These are phyloP conservation scores for Trachemys scripta DNA, from an alignment of 2,113 vertebrate species.

Conservation along the genomic window DNA sequence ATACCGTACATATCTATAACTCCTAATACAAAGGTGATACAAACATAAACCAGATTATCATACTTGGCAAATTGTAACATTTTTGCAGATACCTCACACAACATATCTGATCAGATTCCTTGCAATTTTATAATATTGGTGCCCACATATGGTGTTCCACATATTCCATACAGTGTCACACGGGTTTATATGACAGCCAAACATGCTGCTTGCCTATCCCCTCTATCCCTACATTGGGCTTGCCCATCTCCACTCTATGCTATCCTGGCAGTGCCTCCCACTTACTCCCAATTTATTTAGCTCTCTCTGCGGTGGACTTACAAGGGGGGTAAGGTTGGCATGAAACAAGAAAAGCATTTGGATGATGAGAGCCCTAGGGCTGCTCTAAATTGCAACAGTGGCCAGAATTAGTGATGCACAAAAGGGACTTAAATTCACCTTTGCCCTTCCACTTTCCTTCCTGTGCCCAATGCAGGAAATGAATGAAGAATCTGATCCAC, in stretches of 20 bases:
- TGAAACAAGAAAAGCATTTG: background rate
- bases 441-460: background rate
- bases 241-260: background rate
- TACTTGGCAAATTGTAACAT: too few species aligned
- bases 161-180: too few species aligned
- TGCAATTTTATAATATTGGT: too few species aligned
- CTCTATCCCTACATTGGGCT: too few species aligned
- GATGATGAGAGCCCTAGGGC: background rate
- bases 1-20: too few species aligned
- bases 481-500: background rate
- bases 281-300: background rate
- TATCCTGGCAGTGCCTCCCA: background rate
- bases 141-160: too few species aligned
- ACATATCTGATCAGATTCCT: too few species aligned
- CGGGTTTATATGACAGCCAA: background rate
- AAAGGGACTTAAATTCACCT: background rate
- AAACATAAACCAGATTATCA: too few species aligned
- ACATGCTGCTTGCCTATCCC: background rate
- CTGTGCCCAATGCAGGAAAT: background rate
- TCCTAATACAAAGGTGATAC: too few species aligned
- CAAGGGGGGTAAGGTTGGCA: background rate
- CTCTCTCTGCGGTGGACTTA: background rate
- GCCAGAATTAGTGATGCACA: background rate
- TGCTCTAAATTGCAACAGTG: background rate
- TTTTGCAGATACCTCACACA: too few species aligned